Evolutionary conservation across 2,113 vertebrate species (phyloP), one percentile per base, ranked within the genome.

Genomic region (Corythoichthys haematopterus): DNA sequence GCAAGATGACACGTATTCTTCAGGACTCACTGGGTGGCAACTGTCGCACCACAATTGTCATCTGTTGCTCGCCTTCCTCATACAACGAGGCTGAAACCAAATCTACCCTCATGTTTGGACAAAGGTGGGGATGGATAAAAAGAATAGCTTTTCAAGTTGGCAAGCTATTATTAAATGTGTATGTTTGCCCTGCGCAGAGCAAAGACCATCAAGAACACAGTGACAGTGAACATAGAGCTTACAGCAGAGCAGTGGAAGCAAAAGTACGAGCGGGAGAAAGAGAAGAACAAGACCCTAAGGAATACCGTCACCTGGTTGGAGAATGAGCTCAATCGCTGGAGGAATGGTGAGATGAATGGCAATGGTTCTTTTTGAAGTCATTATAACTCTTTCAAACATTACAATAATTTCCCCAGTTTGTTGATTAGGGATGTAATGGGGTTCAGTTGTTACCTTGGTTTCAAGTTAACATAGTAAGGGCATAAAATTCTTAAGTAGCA

Each of bases 211-310:
- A 98, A 98, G 93, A 98, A 98, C 82, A 98, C 97, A 0, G 97
- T 98, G 46, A 94, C 92, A 35, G 94, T 98, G 76, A 98, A 98
- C 0, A 91, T 98, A 53, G 97, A 98, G 85, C 92, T 98, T 76
- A 98, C 97, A 20, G 97, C 97, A 65, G 97, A 98, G 55, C 96
- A 98, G 62, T 98, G 97, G 97, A 98, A 98, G 90, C 98, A 98
- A 84, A 98, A 98, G 71, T 98, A 98, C 68, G 97, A 98, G 81
- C 90, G 91, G 74, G 97, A 98, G 87, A 98, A 98, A 76, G 96
- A 96, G 81, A 96, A 89, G 79, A 98, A 96, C 64, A 97, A 96
- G 88, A 94, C 92, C 9, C 84, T 98, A 48, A 92, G 96, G 66
- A 97, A 93, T 85, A 97, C 95, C 6, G 87, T 98, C 75, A 96